Conservation (phyloP, 2,113 vertebrate species). For the Glaucomys volans region DNA sequence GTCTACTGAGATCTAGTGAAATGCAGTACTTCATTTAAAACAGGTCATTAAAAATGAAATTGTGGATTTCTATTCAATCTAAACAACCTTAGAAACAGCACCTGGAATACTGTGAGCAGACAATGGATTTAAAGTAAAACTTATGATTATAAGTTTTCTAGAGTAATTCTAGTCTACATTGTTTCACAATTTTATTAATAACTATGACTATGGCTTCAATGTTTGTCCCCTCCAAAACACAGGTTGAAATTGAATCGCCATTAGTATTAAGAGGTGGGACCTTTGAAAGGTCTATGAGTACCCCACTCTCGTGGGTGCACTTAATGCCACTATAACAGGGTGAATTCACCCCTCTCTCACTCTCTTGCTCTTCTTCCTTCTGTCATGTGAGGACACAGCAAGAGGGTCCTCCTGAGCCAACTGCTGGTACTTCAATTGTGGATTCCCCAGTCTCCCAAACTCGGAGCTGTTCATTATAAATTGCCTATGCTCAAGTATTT, state of each 20-base stretch:
- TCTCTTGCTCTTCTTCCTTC: background rate
- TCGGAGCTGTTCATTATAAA: background rate
- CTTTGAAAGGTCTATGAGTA: background rate
- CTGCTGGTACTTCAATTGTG: background rate
- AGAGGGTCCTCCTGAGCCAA: too few species aligned
- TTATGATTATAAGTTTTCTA: background rate
- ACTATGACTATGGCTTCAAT: background rate
- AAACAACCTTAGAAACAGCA: background rate
- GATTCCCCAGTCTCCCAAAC: background rate
- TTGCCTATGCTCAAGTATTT: background rate
- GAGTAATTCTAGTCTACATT: background rate
- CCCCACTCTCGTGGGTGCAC: background rate
- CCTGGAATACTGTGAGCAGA: background rate
- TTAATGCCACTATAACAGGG: too few species aligned
- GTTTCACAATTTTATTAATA: background rate
- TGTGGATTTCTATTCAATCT: background rate
- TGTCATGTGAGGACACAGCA: background rate
- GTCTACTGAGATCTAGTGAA: background rate
- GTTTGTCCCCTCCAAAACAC: background rate
- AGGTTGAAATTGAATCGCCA: background rate
- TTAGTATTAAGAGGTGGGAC: background rate
- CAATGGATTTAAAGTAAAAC: background rate
- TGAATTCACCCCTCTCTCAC: background rate
- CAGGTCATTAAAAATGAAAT: background rate
- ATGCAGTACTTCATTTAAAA: background rate